phyloP scores from a whole-genome alignment of 2,113 vertebrate species.

The Arizona elegans region DNA sequence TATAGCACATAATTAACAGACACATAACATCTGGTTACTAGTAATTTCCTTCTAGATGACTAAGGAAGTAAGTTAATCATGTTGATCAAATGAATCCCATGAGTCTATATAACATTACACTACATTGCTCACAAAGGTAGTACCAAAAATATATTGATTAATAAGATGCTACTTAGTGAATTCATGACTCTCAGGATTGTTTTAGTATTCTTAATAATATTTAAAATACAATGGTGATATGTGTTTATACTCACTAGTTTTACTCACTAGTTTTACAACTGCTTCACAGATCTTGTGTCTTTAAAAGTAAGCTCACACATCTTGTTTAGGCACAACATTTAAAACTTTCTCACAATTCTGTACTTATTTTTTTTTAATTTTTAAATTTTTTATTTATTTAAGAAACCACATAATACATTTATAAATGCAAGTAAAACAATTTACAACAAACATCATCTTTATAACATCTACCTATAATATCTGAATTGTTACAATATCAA shows the following conservation, averaged over 20 bases:
- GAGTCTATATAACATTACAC: constrained; percentile 81
- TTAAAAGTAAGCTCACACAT: not conserved
- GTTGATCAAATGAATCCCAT: constrained; percentile 86
- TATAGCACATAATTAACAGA: constrained; percentile 83
- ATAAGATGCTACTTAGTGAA: constrained; percentile 76
- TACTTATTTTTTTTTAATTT: not conserved
- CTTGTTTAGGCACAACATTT: constrained; percentile 21
- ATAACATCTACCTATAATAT: too few species aligned
- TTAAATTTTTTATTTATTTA: too few species aligned
- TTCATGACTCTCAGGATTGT: constrained; percentile 57
- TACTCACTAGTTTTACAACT: constrained; percentile 44
- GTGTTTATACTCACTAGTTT: constrained; percentile 58
- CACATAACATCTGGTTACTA: constrained; percentile 91
- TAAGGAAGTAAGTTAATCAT: constrained; percentile 94
- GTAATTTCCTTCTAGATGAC: constrained; percentile 90
- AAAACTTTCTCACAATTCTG: not conserved
- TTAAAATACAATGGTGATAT: constrained; percentile 51
- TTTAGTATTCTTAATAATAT: constrained; percentile 64
- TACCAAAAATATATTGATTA: constrained; percentile 74
- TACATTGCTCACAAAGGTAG: accelerated
- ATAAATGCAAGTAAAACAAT: too few species aligned
- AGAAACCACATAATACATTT: too few species aligned
- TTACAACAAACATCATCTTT: too few species aligned
- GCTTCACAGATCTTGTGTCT: constrained; percentile 37
- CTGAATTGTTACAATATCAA: too few species aligned